A percentile compares a stretch with the other conserved stretches of the same genome.
Conservation (phyloP, 2,797 vertebrate genomes). For the Hippoglossus hippoglossus region DNA sequence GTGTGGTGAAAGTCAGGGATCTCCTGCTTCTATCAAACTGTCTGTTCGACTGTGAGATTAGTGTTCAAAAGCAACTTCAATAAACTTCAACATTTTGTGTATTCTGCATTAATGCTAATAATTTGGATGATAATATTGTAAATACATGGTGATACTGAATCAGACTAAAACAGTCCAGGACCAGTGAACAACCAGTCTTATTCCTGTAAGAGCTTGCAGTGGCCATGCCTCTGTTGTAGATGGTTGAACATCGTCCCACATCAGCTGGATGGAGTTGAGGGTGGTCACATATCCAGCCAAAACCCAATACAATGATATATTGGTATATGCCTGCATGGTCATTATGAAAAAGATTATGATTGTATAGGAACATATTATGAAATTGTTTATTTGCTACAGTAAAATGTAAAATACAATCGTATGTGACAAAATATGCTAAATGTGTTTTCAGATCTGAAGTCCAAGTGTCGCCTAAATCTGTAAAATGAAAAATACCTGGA, state of each 20-base stretch:
- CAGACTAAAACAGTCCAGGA: neutral
- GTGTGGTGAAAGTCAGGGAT: neutral
- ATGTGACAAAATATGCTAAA: constrained; percentile 4
- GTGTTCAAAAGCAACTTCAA: no score
- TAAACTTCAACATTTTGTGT: no score
- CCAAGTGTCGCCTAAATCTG: neutral
- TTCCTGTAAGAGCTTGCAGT: no score
- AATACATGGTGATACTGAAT: neutral
- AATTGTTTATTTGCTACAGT: neutral
- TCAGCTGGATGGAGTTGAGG: constrained; percentile 31
- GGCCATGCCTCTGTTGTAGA: constrained; percentile 47
- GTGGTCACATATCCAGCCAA: no score
- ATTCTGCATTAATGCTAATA: neutral
- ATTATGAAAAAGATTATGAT: constrained; percentile 28
- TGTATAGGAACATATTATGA: constrained; percentile 1
- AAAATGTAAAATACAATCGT: no score
- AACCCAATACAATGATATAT: constrained; percentile 79
- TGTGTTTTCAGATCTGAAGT: neutral
- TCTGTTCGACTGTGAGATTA: neutral
- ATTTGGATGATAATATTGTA: no score
- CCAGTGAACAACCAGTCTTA: no score
- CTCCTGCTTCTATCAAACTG: neutral
- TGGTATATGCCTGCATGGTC: constrained; percentile 68
- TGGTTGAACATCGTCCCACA: constrained; percentile 82
- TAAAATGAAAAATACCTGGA: constrained; percentile 61